phyloP scores from a whole-genome alignment of 2,888 invertebrate genomes.

The Cantharis flavilabris region DNA sequence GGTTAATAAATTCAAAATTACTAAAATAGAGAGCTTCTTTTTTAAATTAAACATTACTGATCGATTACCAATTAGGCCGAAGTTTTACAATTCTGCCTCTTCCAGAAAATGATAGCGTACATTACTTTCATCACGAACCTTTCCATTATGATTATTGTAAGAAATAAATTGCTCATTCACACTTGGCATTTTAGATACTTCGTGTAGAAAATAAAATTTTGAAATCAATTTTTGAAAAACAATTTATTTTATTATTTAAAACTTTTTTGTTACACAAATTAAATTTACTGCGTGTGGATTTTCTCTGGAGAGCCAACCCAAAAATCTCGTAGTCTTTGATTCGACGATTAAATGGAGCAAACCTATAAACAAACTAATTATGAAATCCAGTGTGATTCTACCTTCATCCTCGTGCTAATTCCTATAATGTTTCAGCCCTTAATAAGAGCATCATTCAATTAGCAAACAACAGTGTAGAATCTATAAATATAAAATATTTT shows the following conservation, averaged over 20 bases:
- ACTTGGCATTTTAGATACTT: not conserved
- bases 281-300: no score
- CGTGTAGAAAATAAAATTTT: not conserved
- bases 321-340: no score
- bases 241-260: not conserved
- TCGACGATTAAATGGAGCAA: not conserved
- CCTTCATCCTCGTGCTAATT: not conserved
- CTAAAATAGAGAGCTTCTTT: not conserved
- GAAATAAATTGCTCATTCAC: not conserved
- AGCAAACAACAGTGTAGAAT: not conserved
- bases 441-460: not conserved
- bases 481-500: not conserved
- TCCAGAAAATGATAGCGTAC: not conserved
- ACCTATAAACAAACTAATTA: not conserved
- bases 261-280: no score
- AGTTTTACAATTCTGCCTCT: not conserved
- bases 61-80: not conserved
- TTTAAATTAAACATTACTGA: not conserved
- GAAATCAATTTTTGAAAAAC: not conserved
- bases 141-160: not conserved
- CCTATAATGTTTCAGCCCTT: not conserved
- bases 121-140: not conserved
- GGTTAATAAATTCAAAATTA: not conserved
- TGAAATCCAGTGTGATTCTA: not conserved
- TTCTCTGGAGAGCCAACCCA: no score